Evolutionary conservation across 2,797 vertebrate genomes (phyloP).

Genomic region (Arremon brunneinucha): DNA sequence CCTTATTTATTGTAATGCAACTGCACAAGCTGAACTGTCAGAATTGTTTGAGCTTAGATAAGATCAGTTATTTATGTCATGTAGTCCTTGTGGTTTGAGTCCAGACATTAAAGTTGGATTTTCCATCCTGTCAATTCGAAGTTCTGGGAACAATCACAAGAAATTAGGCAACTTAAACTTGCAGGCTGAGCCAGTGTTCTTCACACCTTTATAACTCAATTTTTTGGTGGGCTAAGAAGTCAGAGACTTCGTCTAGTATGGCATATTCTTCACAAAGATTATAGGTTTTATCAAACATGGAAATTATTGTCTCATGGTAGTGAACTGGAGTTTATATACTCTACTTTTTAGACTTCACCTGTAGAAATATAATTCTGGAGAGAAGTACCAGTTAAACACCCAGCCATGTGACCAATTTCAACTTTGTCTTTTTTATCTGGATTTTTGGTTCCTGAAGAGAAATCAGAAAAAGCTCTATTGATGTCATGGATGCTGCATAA

Average conservation of each 20-base stretch:
- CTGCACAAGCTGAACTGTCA: neutral
- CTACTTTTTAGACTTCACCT: neutral
- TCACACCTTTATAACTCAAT: neutral
- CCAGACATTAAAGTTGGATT: neutral
- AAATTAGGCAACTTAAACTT: neutral
- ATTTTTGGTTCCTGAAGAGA: neutral
- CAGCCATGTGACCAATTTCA: rapidly evolving
- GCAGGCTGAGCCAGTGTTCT: neutral
- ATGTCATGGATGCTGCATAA: neutral
- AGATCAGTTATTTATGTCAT: neutral
- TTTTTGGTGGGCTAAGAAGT: neutral
- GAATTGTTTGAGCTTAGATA: neutral
- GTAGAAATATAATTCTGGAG: neutral
- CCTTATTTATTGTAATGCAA: neutral
- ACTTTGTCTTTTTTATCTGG: neutral
- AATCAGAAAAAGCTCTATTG: neutral
- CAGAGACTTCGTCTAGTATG: neutral
- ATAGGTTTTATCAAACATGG: neutral
- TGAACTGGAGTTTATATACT: neutral
- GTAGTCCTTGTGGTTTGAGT: neutral
- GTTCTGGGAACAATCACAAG: neutral
- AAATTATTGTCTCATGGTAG: neutral
- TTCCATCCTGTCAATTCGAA: neutral
- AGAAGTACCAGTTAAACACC: neutral
- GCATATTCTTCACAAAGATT: neutral